Conservation (phyloP, 2,888 invertebrate species). For the Daptonema setosum region DNA sequence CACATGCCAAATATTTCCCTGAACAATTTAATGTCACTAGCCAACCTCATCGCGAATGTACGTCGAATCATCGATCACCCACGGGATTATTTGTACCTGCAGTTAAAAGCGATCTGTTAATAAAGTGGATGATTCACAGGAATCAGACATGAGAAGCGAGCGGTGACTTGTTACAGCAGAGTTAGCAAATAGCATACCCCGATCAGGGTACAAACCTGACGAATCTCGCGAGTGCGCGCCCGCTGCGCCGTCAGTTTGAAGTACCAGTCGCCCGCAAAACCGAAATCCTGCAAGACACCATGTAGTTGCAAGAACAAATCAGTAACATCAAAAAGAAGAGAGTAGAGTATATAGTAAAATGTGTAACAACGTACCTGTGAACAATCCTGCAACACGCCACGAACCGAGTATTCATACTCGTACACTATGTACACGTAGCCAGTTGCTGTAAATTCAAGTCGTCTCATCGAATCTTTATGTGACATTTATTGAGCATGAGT, state of each 20-base stretch:
- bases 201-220: conserved; percentile 13
- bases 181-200: background rate
- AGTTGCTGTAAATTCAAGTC: conserved; percentile 15
- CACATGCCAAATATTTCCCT: no score
- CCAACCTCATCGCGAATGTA: conserved; percentile 36
- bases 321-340: no score
- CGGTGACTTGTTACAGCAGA: no score
- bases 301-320: no score
- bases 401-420: conserved; percentile 75
- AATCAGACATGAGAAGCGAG: no score
- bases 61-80: conserved; percentile 76
- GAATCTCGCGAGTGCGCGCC: conserved; percentile 62
- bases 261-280: conserved; percentile 55
- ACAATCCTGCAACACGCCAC: conserved; percentile 58
- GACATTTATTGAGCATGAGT: no score
- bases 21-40: no score
- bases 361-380: conserved; percentile 40
- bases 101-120: conserved; percentile 2
- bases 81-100: conserved; percentile 86
- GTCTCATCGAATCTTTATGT: no score
- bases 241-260: conserved; percentile 68
- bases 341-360: no score
- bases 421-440: conserved; percentile 88
- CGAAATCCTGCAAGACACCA: conserved; percentile 37
- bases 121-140: no score